A percentile compares a stretch with the other conserved stretches of the same genome.
Conservation (phyloP, 30 jellyfish, hydroid and myxozoan genomes). For the Hydractinia echinata region DNA sequence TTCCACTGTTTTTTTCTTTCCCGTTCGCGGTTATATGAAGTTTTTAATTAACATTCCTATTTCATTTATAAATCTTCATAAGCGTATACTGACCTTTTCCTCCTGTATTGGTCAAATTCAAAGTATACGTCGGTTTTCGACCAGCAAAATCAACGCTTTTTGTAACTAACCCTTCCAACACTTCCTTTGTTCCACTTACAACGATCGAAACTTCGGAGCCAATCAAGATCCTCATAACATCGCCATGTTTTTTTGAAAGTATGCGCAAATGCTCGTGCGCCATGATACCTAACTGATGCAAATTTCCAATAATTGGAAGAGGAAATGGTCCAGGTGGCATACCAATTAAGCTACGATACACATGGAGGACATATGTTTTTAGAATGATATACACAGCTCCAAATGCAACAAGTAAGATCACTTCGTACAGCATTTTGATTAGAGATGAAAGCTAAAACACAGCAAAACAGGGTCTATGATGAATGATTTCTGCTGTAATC, state of each 20-base stretch:
- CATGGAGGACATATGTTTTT: not conserved
- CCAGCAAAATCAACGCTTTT: slow-evolving; percentile 84
- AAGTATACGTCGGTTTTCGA: slow-evolving; percentile 59
- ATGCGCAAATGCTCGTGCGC: slow-evolving; percentile 66
- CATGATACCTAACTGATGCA: slow-evolving; percentile 63
- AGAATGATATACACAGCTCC: not conserved
- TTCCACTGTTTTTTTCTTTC: no score
- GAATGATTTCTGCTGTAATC: no score
- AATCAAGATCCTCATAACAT: slow-evolving; percentile 50
- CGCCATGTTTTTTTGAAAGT: slow-evolving; percentile 60
- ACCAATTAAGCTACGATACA: slow-evolving; percentile 23
- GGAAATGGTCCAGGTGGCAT: slow-evolving; percentile 89
- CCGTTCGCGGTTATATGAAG: not conserved
- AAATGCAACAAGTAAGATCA: no score
- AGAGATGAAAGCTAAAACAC: no score
- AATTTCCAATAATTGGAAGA: slow-evolving; percentile 65
- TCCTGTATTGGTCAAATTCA: slow-evolving; percentile 61
- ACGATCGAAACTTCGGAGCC: slow-evolving; percentile 66
- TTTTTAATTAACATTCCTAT: not conserved
- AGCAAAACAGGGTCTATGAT: no score
- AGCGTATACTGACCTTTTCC: slow-evolving; percentile 52
- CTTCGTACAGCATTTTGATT: no score
- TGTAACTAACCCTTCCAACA: slow-evolving; percentile 64
- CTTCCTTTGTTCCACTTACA: slow-evolving; percentile 55
- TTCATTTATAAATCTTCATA: not conserved